phyloP scores from a whole-genome alignment of 1,140 invertebrate species.

The Diorhabda carinulata region DNA sequence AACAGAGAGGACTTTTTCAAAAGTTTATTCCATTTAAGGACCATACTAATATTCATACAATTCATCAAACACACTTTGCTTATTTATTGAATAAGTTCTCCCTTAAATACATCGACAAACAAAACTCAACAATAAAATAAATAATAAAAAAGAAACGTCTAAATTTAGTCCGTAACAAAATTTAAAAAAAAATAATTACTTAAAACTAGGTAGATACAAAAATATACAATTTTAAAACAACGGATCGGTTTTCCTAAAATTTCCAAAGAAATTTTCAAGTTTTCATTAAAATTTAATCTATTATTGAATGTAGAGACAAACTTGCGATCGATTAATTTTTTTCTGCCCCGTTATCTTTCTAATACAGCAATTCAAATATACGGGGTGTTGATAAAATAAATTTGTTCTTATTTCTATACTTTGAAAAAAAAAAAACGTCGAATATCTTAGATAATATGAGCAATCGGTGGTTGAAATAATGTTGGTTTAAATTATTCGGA shows the following conservation, averaged over 20 bases:
- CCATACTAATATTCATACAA: neutral
- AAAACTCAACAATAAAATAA: neutral
- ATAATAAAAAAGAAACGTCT: neutral
- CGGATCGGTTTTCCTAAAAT: too few relatives aligned
- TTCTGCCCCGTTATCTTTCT: neutral
- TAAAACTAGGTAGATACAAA: neutral
- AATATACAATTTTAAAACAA: too few relatives aligned
- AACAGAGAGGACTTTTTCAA: slow-evolving; percentile 16
- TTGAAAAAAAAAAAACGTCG: neutral
- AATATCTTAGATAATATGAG: neutral
- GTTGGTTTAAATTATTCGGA: neutral
- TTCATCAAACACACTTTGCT: neutral
- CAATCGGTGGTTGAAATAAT: neutral
- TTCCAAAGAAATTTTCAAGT: too few relatives aligned
- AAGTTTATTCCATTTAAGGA: slow-evolving; percentile 5
- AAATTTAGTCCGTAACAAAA: neutral
- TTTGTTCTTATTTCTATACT: neutral
- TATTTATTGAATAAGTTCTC: neutral
- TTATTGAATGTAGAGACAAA: too few relatives aligned
- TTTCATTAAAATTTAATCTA: too few relatives aligned
- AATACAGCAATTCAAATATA: neutral
- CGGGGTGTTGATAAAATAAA: neutral
- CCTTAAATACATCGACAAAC: neutral
- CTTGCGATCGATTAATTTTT: too few relatives aligned
- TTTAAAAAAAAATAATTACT: neutral